Evolutionary conservation across 2,797 vertebrate species (phyloP).

Genomic region (Peromyscus attwateri): DNA sequence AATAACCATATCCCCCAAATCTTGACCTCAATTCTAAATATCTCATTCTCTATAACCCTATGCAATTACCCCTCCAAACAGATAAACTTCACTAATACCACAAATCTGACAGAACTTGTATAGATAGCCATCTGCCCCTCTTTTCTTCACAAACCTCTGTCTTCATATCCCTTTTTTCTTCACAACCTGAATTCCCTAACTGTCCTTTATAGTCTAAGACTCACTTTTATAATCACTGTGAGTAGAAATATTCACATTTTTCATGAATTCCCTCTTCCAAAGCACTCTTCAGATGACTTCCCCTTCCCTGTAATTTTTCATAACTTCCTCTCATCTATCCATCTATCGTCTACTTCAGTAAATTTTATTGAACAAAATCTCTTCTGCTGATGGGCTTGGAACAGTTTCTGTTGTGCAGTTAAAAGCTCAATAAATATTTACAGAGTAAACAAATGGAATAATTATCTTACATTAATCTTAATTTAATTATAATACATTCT

Average conservation of each 20-base stretch:
- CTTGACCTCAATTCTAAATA: background rate
- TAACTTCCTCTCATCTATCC: background rate
- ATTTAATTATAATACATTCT: background rate
- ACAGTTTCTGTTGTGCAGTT: background rate
- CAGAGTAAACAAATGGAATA: conserved; percentile 10
- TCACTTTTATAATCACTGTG: background rate
- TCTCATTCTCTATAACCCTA: background rate
- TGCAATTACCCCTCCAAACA: background rate
- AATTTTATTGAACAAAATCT: background rate
- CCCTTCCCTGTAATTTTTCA: background rate
- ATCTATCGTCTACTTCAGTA: background rate
- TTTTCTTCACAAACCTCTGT: background rate
- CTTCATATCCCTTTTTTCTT: background rate
- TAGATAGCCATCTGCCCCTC: background rate
- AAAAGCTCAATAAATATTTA: conserved; percentile 40
- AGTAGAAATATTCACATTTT: background rate
- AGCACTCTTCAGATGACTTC: background rate
- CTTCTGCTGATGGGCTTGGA: background rate
- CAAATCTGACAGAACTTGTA: background rate
- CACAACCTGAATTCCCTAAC: background rate
- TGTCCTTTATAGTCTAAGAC: background rate
- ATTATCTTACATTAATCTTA: conserved; percentile 34
- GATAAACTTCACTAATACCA: background rate
- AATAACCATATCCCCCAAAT: background rate
- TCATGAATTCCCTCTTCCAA: background rate